phyloP scores from a whole-genome alignment of 2,888 invertebrate species.

The Sialis lutaria region DNA sequence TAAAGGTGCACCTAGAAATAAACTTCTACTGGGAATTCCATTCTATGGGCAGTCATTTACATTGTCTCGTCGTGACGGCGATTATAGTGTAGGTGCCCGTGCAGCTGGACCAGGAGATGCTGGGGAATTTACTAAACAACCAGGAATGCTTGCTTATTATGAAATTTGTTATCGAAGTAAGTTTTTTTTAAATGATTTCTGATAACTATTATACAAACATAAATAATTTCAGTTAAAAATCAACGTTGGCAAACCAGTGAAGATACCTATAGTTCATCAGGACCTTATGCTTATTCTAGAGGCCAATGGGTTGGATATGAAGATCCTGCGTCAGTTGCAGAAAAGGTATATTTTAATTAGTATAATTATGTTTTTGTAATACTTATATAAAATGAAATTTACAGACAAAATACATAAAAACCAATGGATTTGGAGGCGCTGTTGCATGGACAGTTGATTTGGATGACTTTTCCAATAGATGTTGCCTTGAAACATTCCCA shows the following conservation, averaged over 20 bases:
- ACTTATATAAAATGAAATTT: conserved; percentile 1
- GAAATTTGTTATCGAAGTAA: conserved; percentile 58
- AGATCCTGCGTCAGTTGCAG: conserved; percentile 54
- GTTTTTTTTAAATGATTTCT: conserved; percentile 7
- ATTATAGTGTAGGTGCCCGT: conserved; percentile 37
- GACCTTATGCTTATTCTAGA: conserved; percentile 59
- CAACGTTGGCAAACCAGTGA: conserved; percentile 49
- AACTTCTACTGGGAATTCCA: conserved; percentile 64
- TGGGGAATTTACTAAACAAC: conserved; percentile 68
- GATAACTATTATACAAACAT: conserved; percentile 4
- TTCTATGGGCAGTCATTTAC: conserved; percentile 80
- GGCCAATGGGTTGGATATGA: conserved; percentile 88
- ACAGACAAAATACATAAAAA: conserved; percentile 53
- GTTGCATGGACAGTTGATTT: conserved; percentile 79
- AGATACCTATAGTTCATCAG: conserved; percentile 34
- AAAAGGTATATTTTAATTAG: conserved; percentile 36
- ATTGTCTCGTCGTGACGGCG: conserved; percentile 28
- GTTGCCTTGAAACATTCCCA: conserved; percentile 65
- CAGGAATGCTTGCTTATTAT: conserved; percentile 76
- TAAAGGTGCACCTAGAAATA: conserved; percentile 59
- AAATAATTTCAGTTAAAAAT: conserved; percentile 32
- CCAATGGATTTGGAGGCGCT: conserved; percentile 60
- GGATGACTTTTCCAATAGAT: conserved; percentile 73
- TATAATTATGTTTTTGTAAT: conserved; percentile 3
- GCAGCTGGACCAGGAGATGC: conserved; percentile 59